Base-by-base conservation (phyloP, 2,797 vertebrate species). In the Sebastiscus albofasciatus region DNA sequence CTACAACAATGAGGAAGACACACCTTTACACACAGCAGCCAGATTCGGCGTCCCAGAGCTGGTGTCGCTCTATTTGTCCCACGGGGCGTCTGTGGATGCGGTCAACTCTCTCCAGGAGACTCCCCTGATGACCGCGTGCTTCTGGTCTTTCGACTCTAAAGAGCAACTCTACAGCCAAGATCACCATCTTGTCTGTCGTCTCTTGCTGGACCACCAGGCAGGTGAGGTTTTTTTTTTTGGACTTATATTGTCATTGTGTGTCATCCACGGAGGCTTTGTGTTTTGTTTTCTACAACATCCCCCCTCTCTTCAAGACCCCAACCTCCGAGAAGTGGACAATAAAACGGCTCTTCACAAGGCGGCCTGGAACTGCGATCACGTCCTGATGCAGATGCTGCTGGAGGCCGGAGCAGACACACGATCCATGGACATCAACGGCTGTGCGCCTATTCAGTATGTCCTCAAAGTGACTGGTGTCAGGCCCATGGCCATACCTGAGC, bases 311-410 rank as follows among this genome's bases (percentile, higher is more conserved):
- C 9, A 74, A 93, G 95, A 97, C 72, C 95, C 97, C 10, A 97
- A 99, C 3, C 67, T 96, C 67, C 93, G 95, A 1, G 98, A 99
- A 0, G 97, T 97, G 2, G 97, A 99, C 93, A 91, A 97, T 56
- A 98, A 99, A 83, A 97, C 98, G 0, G 96, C 98, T 0, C 96
- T 99, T 11, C 99, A 99, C 94, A 99, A 98, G 90, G 99, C 98
- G 0, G 97, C 97, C 69, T 99, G 98, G 99, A 99, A 98, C 94
- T 98, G 97, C 14, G 98, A 99, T 81, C 96, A 98, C 0, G 58
- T 97, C 66, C 93, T 99, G 75, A 96, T 98, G 89, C 93, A 97
- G 77, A 98, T 99, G 96, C 93, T 99, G 89, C 95, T 99, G 87
- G 97, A 97, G 68, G 97, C 96, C 0, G 98, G 98, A 3, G 97